phyloP scores from a whole-genome alignment of 2,888 invertebrate species.

The Balanococcus diminutus region DNA sequence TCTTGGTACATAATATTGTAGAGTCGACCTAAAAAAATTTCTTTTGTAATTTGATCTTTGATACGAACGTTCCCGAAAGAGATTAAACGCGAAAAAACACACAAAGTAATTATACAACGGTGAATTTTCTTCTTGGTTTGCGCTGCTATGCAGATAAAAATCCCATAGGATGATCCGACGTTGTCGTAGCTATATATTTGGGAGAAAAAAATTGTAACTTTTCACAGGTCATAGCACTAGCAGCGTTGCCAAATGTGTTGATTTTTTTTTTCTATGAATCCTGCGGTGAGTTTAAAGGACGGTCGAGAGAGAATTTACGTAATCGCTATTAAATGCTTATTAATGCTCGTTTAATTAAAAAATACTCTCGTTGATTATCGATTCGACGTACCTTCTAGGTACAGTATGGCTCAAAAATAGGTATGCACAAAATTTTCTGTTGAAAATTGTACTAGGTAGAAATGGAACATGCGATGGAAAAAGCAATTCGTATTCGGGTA shows the following conservation, averaged over 20 bases:
- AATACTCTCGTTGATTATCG: neutral
- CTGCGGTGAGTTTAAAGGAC: neutral
- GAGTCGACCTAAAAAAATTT: conserved; percentile 27
- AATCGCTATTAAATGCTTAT: neutral
- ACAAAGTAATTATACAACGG: conserved; percentile 1
- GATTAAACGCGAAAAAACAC: neutral
- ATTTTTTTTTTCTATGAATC: neutral
- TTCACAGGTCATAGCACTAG: neutral
- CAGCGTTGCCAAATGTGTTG: neutral
- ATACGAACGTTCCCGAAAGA: neutral
- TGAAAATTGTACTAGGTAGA: neutral
- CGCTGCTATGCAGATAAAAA: neutral
- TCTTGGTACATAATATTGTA: neutral
- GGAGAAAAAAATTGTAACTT: neutral
- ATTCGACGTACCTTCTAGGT: no score
- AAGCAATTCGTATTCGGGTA: neutral
- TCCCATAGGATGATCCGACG: neutral
- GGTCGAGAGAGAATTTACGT: neutral
- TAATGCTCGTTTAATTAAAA: neutral
- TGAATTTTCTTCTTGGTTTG: neutral
- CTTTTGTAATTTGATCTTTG: conserved; percentile 41
- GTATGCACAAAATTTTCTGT: no score
- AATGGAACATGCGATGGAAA: neutral
- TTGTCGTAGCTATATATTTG: neutral
- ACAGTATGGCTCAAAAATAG: no score